phyloP scores from a whole-genome alignment of 2,797 vertebrate species.

The Tauraco hartlaubi region DNA sequence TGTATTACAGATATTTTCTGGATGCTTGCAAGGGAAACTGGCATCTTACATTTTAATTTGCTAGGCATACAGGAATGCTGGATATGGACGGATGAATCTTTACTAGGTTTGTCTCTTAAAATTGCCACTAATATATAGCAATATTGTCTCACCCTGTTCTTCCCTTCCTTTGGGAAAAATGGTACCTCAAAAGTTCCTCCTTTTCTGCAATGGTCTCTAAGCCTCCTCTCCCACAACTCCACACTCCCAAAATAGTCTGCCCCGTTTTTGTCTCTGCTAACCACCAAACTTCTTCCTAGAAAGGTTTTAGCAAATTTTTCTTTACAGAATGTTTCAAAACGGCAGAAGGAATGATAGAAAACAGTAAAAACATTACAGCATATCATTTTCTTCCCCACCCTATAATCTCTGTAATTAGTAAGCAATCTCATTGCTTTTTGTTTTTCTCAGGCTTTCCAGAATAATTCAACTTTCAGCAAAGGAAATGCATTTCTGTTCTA shows the following conservation, averaged over 20 bases:
- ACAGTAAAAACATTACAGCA: neutral
- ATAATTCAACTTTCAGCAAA: conserved; percentile 33
- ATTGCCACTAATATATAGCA: neutral
- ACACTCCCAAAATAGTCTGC: neutral
- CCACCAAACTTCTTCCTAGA: neutral
- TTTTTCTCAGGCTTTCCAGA: conserved; percentile 24
- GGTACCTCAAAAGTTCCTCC: neutral
- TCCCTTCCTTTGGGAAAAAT: neutral
- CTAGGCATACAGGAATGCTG: neutral
- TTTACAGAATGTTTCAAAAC: conserved; percentile 19
- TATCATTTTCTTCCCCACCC: neutral
- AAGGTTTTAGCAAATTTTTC: neutral
- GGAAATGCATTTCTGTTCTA: conserved; percentile 11
- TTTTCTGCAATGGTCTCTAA: neutral
- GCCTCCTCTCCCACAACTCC: neutral
- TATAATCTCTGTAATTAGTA: conserved; percentile 12
- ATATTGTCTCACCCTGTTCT: neutral
- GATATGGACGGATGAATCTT: neutral
- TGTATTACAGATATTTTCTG: neutral
- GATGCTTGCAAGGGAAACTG: neutral
- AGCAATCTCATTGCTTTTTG: neutral
- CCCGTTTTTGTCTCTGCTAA: neutral
- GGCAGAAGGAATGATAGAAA: conserved; percentile 6
- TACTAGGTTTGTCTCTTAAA: neutral
- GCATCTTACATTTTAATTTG: neutral